Conservation (phyloP, 1,140 invertebrate genomes). For the Grapholita molesta region DNA sequence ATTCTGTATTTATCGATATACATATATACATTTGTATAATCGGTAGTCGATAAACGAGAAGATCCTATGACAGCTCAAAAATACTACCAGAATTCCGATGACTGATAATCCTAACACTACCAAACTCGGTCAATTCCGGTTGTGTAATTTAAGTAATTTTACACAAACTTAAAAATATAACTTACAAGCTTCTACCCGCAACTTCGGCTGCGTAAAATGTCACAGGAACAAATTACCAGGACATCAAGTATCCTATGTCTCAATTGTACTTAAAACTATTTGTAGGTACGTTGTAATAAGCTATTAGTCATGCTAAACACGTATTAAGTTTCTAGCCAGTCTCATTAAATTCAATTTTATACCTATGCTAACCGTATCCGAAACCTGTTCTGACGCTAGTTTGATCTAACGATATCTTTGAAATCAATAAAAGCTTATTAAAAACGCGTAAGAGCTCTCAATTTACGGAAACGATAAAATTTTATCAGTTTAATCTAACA, state of each 20-base stretch:
- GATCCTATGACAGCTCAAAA: too few species aligned
- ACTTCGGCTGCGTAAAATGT: too few species aligned
- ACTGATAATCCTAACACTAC: too few species aligned
- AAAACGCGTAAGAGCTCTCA: not conserved
- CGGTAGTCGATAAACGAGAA: too few species aligned
- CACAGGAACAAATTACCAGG: not conserved
- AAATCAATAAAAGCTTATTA: conserved; percentile 11
- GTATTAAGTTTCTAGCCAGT: not conserved
- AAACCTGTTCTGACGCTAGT: not conserved
- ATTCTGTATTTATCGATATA: too few species aligned
- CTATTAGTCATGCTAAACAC: not conserved
- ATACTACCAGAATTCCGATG: too few species aligned
- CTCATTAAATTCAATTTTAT: not conserved
- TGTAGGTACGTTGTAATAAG: not conserved
- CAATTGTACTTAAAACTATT: not conserved
- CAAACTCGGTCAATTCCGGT: too few species aligned
- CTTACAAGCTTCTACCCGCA: too few species aligned
- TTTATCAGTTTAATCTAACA: conserved; percentile 16
- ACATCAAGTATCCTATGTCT: too few species aligned
- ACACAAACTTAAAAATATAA: too few species aligned
- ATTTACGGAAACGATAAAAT: conserved; percentile 17
- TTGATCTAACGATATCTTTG: conserved; percentile 2
- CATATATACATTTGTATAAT: too few species aligned
- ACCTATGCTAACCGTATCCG: not conserved
- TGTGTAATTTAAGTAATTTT: too few species aligned